Conservation (phyloP, 2,888 invertebrate genomes). For the Drosophila colorata region DNA sequence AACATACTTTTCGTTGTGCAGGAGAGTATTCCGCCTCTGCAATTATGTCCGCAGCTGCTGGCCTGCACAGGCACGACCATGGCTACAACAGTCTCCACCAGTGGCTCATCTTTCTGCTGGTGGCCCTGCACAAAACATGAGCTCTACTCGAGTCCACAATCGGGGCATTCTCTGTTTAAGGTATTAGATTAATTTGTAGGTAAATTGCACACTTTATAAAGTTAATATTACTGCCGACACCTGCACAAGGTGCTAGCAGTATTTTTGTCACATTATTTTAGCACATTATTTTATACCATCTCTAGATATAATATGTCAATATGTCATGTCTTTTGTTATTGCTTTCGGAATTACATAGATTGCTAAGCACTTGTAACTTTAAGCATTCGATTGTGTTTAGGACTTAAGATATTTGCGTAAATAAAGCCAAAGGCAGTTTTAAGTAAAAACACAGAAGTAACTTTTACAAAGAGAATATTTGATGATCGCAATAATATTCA, state of each 20-base stretch:
- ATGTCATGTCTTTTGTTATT: conserved; percentile 31
- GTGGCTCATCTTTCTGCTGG: conserved; percentile 66
- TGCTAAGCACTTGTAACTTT: conserved; percentile 61
- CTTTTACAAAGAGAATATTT: not conserved
- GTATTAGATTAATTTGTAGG: conserved; percentile 54
- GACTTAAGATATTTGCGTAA: conserved; percentile 53
- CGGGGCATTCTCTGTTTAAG: conserved; percentile 33
- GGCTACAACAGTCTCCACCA: conserved; percentile 61
- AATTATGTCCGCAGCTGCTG: conserved; percentile 82
- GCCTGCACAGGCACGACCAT: conserved; percentile 43
- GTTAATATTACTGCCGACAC: conserved; percentile 23
- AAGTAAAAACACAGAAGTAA: conserved; percentile 40
- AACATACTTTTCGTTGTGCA: conserved; percentile 23
- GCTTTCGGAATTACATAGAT: conserved; percentile 35
- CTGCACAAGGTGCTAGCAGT: conserved; percentile 29
- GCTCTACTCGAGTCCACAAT: not conserved
- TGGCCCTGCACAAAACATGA: conserved; percentile 71
- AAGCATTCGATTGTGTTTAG: conserved; percentile 61
- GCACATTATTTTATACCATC: conserved; percentile 56
- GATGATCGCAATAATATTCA: too few species aligned
- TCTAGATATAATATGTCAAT: conserved; percentile 37
- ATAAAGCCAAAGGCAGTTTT: conserved; percentile 71
- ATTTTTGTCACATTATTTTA: conserved; percentile 29
- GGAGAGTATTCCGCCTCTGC: conserved; percentile 85
- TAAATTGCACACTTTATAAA: conserved; percentile 44